Conservation (phyloP, 2,888 invertebrate genomes). For the Mythimna loreyi region DNA sequence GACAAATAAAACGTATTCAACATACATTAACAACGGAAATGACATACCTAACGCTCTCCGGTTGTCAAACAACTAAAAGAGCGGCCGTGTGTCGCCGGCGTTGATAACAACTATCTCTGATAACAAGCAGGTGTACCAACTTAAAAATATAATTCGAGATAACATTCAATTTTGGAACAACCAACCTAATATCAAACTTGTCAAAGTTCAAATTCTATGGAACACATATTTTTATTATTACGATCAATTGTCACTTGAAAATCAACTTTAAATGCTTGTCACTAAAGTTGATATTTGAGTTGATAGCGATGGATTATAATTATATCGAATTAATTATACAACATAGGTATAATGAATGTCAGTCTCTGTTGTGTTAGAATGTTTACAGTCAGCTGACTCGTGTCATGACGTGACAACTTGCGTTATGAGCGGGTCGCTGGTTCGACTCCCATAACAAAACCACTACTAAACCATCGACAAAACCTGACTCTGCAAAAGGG, state of each 20-base stretch:
- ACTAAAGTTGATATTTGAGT: background rate
- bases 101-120: constrained; percentile 43
- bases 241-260: background rate
- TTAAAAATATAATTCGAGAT: too few relatives aligned
- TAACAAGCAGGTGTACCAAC: constrained; percentile 27
- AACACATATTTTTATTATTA: background rate
- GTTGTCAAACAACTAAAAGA: constrained; percentile 33
- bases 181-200: background rate
- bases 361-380: too few relatives aligned
- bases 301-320: background rate
- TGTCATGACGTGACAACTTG: too few relatives aligned
- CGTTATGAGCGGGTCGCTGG: too few relatives aligned
- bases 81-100: constrained; percentile 8
- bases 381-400: too few relatives aligned
- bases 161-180: background rate
- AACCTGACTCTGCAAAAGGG: too few relatives aligned
- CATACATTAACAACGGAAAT: constrained; percentile 12
- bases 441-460: too few relatives aligned
- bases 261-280: background rate
- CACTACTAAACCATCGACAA: too few relatives aligned
- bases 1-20: background rate
- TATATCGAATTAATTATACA: too few relatives aligned
- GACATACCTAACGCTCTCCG: constrained; percentile 33
- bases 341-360: too few relatives aligned
- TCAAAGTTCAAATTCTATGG: background rate